These are phyloP conservation scores for Aproaerema taeniolella DNA, from an alignment of 2,888 invertebrate species.

Conservation along the genomic window DNA sequence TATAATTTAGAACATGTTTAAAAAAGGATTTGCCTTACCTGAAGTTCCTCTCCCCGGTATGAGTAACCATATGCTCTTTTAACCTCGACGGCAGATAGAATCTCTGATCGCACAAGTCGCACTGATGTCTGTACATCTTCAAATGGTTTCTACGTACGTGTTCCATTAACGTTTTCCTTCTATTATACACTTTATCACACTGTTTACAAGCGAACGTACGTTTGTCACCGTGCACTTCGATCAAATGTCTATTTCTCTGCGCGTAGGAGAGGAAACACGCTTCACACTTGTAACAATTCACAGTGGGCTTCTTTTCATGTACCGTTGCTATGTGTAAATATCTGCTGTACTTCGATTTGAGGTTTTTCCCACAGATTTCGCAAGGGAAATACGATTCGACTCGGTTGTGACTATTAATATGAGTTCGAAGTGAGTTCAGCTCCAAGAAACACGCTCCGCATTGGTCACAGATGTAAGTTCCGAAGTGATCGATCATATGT, in stretches of 20 bases:
- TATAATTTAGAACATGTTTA: too few relatives aligned
- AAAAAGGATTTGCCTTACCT: too few relatives aligned
- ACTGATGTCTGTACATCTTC: constrained; percentile 56
- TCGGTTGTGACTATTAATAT: constrained; percentile 58
- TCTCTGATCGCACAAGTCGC: constrained; percentile 58
- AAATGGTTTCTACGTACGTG: constrained; percentile 56
- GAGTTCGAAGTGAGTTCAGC: constrained; percentile 57
- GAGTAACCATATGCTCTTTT: constrained; percentile 70
- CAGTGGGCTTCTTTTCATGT: constrained; percentile 59
- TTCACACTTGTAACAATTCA: constrained; percentile 62
- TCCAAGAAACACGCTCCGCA: constrained; percentile 68
- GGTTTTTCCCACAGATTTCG: constrained; percentile 61
- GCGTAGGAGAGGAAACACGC: constrained; percentile 56
- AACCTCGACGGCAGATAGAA: constrained; percentile 63
- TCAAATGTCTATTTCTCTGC: constrained; percentile 51
- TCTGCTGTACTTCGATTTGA: constrained; percentile 57
- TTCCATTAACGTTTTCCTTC: constrained; percentile 56
- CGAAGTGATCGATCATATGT: constrained; percentile 62
- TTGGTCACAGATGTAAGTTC: constrained; percentile 55
- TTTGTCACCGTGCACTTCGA: constrained; percentile 58
- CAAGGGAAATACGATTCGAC: constrained; percentile 69
- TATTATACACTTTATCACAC: constrained; percentile 60
- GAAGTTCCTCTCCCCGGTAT: constrained; percentile 71
- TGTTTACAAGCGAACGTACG: constrained; percentile 55
- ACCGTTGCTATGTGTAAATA: constrained; percentile 56